Conservation (phyloP, 53 echinoderm and acorn worm genomes). For the Actinopyga echinites region DNA sequence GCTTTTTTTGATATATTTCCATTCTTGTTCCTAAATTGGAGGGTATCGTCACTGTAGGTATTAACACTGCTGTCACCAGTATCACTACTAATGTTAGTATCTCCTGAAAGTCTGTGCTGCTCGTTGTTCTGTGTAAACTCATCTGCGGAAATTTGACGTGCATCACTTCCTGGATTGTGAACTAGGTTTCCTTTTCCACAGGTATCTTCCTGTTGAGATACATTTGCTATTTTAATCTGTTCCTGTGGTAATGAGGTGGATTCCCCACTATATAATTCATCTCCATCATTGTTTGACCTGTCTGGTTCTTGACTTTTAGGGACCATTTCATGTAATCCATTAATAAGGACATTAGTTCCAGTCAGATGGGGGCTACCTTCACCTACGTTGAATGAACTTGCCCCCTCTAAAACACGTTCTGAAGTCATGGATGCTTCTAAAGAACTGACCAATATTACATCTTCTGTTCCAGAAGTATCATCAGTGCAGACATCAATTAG, state of each 20-base stretch:
- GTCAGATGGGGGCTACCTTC: too few relatives aligned
- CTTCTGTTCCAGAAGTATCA: not conserved
- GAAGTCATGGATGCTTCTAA: slow-evolving; percentile 8
- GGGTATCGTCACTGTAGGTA: not conserved
- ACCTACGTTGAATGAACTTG: not conserved
- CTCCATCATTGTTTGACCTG: too few relatives aligned
- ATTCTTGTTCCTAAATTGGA: not conserved
- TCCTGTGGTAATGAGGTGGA: slow-evolving; percentile 2
- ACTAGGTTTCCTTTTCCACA: slow-evolving; percentile 18
- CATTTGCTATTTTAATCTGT: not conserved
- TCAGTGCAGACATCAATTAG: slow-evolving; percentile 12
- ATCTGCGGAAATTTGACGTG: not conserved
- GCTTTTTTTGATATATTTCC: slow-evolving; percentile 7
- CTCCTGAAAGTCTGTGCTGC: not conserved
- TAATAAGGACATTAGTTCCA: not conserved
- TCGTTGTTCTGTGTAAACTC: not conserved
- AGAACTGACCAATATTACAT: not conserved
- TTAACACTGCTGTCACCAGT: not conserved
- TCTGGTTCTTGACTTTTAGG: not conserved
- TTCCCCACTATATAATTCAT: not conserved
- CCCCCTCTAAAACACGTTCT: not conserved
- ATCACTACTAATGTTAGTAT: too few relatives aligned
- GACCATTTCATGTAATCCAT: slow-evolving; percentile 11
- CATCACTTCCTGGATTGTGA: slow-evolving; percentile 36
- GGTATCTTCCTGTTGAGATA: not conserved